Evolutionary conservation across 2,888 invertebrate species (phyloP).

Genomic region (Priocnemis perturbator): DNA sequence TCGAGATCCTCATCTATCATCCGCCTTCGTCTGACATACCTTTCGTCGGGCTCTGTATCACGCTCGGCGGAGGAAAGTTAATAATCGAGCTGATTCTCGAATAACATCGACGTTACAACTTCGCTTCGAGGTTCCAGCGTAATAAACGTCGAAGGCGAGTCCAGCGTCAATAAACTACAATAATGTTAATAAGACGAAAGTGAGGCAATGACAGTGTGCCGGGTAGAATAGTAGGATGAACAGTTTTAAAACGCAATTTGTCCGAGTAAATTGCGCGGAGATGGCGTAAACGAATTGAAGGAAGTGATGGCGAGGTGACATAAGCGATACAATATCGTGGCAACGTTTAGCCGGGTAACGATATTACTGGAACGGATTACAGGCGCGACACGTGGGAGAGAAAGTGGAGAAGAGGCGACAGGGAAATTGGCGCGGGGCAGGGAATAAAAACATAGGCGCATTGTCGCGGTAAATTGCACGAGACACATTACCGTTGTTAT

Average conservation of each 20-base stretch:
- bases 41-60: slow-evolving; percentile 8
- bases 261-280: slow-evolving; percentile 33
- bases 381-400: too few relatives aligned
- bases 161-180: slow-evolving; percentile 13
- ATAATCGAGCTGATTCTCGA: not conserved
- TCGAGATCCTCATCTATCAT: slow-evolving; percentile 11
- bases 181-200: not conserved
- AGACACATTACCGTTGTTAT: not conserved
- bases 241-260: not conserved
- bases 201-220: too few relatives aligned
- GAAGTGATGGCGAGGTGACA: too few relatives aligned
- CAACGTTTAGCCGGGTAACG: too few relatives aligned
- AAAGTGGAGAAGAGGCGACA: too few relatives aligned
- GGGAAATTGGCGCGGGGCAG: too few relatives aligned
- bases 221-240: too few relatives aligned
- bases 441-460: not conserved
- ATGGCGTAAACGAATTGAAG: slow-evolving; percentile 7
- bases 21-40: slow-evolving; percentile 30
- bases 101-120: slow-evolving; percentile 15
- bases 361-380: too few relatives aligned
- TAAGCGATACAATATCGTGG: too few relatives aligned
- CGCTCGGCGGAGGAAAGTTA: not conserved
- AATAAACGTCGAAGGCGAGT: not conserved
- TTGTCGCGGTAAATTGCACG: slow-evolving; percentile 30
- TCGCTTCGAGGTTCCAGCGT: not conserved